Percentiles rank a stretch among this genome's conserved stretches.
Evolutionary conservation across 2,888 invertebrate genomes (phyloP).

Genomic region (Anaspis maculata): DNA sequence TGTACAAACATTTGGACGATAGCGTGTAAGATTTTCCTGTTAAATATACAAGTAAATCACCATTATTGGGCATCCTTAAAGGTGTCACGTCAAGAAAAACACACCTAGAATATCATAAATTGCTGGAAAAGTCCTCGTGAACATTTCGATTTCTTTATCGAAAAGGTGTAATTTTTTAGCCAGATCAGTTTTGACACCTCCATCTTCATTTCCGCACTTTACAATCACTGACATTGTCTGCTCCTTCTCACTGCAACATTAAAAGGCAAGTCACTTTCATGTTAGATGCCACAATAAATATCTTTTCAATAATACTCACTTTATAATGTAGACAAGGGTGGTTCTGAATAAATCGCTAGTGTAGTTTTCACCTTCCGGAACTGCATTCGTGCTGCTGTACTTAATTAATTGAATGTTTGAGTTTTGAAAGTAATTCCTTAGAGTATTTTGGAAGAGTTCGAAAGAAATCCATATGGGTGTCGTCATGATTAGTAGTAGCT

Average conservation of each 20-base stretch:
- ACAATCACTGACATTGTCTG: constrained; percentile 29
- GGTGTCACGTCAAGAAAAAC: too few relatives aligned
- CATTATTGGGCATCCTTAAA: too few relatives aligned
- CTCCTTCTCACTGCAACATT: constrained; percentile 19
- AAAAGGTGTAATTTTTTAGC: constrained; percentile 42
- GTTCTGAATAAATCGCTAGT: constrained; percentile 31
- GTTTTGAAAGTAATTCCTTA: constrained; percentile 22
- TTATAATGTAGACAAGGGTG: constrained; percentile 20
- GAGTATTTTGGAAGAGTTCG: constrained; percentile 25
- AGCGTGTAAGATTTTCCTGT: constrained; percentile 24
- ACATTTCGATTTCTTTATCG: constrained; percentile 43
- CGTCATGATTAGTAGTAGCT: constrained; percentile 16
- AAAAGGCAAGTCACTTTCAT: background rate
- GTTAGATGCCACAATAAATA: too few relatives aligned
- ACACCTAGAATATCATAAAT: constrained; percentile 40
- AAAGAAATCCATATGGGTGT: constrained; percentile 29
- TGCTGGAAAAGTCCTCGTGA: constrained; percentile 38
- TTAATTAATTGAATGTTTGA: constrained; percentile 21
- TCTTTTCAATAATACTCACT: too few relatives aligned
- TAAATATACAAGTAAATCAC: too few relatives aligned
- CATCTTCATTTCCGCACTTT: constrained; percentile 32
- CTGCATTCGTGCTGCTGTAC: constrained; percentile 25
- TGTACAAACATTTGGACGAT: constrained; percentile 31
- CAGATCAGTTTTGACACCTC: constrained; percentile 38
- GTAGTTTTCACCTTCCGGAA: constrained; percentile 32